Conservation (phyloP, 2,113 vertebrate species). For the Delphinus delphis region DNA sequence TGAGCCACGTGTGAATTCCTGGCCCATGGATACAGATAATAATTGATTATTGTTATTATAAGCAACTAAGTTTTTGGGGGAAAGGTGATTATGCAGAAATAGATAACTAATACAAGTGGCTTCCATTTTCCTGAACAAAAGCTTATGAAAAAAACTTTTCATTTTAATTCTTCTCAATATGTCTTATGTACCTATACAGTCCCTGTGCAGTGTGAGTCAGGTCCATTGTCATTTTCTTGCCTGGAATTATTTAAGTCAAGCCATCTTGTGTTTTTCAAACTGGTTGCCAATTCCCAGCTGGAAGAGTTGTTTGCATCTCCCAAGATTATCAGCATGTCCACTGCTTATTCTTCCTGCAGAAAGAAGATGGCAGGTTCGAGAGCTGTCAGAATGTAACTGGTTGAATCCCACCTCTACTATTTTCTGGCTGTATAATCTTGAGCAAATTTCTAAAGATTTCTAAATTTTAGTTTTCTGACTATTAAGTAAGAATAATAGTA, state of each 20-base stretch:
- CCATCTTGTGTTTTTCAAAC: background rate
- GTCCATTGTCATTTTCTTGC: background rate
- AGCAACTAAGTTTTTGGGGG: background rate
- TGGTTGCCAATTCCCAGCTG: background rate
- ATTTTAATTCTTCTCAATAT: background rate
- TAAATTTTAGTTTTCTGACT: background rate
- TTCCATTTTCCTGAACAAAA: background rate
- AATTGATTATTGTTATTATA: background rate
- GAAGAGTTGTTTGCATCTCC: background rate
- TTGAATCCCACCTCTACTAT: background rate
- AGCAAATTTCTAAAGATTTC: background rate
- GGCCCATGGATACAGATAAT: background rate
- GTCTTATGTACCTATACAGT: background rate
- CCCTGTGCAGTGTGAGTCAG: background rate
- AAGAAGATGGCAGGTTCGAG: background rate
- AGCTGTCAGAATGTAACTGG: background rate
- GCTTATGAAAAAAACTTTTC: background rate
- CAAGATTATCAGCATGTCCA: background rate
- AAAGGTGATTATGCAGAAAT: background rate
- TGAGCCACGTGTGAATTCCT: background rate
- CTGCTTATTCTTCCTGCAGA: background rate
- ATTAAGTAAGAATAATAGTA: slow-evolving; percentile 6
- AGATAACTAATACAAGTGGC: background rate
- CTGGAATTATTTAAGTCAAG: slow-evolving; percentile 4
- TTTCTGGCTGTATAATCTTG: background rate